Conservation (phyloP, 2,888 invertebrate genomes). For the Ennomos fuscantarius region DNA sequence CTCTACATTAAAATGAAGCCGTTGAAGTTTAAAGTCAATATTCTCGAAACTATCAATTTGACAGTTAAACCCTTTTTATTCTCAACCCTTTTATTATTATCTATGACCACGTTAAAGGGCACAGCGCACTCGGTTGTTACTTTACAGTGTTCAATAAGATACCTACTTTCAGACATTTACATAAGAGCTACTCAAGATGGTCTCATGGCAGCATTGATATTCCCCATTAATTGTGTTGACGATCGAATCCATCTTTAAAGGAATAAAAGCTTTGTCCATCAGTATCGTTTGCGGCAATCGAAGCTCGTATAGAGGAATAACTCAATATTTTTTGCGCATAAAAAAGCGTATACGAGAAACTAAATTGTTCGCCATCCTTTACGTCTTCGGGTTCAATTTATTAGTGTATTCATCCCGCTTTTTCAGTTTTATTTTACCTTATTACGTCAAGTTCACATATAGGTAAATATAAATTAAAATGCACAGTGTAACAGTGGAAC, state of each 20-base stretch:
- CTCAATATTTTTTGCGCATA: slow-evolving; percentile 11
- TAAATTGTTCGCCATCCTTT: slow-evolving; percentile 20
- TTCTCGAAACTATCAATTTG: no score
- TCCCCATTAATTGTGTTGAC: slow-evolving; percentile 13
- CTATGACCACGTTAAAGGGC: no score
- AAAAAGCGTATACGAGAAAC: slow-evolving; percentile 1
- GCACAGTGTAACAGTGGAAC: slow-evolving; percentile 3
- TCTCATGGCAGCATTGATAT: slow-evolving; percentile 16
- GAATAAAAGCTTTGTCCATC: slow-evolving; percentile 7
- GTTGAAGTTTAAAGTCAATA: no score
- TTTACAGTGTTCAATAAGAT: no score
- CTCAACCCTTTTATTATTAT: no score
- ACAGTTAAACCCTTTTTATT: no score
- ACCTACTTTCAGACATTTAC: no score
- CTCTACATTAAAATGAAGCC: no score
- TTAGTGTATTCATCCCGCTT: slow-evolving; percentile 27
- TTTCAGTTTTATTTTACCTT: slow-evolving; percentile 25
- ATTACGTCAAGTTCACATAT: slow-evolving; percentile 20
- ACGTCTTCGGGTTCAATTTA: slow-evolving; percentile 26
- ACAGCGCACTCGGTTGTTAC: no score
- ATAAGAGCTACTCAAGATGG: background rate
- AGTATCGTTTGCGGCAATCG: slow-evolving; percentile 8
- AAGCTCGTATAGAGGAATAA: slow-evolving; percentile 7
- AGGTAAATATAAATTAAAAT: slow-evolving; percentile 20
- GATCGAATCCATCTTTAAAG: slow-evolving; percentile 16